Percentiles rank a stretch among this genome's conserved stretches.
phyloP scores from a whole-genome alignment of 30 jellyfish, hydroid and myxozoan species.

The Turritopsis dohrnii region DNA sequence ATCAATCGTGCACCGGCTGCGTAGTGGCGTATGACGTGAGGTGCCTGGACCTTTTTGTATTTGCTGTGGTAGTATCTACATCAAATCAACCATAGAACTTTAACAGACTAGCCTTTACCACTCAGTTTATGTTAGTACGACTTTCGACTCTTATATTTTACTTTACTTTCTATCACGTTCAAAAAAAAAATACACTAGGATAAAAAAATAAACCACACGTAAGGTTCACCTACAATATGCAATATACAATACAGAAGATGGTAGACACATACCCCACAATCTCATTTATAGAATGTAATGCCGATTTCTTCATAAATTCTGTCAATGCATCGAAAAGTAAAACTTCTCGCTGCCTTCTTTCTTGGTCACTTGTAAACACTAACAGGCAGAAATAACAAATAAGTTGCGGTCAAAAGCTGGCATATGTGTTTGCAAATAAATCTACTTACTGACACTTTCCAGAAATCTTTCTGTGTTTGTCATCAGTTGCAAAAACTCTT shows the following conservation, averaged over 20 bases:
- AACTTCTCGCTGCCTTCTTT: slow-evolving; percentile 23
- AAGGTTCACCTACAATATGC: neutral
- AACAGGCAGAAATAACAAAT: neutral
- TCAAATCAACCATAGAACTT: neutral
- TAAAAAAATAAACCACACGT: no score
- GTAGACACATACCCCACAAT: slow-evolving; percentile 54
- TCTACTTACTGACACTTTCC: slow-evolving; percentile 61
- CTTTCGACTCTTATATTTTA: no score
- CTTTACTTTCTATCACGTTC: no score
- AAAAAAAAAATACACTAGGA: no score
- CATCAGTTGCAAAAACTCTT: slow-evolving; percentile 60
- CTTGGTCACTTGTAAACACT: slow-evolving; percentile 20
- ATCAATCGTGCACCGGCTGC: slow-evolving; percentile 76
- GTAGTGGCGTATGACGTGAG: slow-evolving; percentile 70
- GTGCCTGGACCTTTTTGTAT: slow-evolving; percentile 36
- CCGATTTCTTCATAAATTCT: slow-evolving; percentile 58
- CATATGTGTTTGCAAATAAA: neutral
- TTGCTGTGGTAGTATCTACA: slow-evolving; percentile 59
- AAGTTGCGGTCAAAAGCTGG: neutral
- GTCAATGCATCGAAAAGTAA: slow-evolving; percentile 63
- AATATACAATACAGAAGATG: neutral
- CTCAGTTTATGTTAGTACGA: neutral
- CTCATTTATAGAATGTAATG: slow-evolving; percentile 69
- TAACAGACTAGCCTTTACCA: neutral
- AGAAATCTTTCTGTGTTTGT: slow-evolving; percentile 62